Percentiles rank a stretch among this genome's conserved stretches.
Evolutionary conservation across 92 coral and sea anemone genomes (phyloP).

Genomic region (Phenganax subtilis): DNA sequence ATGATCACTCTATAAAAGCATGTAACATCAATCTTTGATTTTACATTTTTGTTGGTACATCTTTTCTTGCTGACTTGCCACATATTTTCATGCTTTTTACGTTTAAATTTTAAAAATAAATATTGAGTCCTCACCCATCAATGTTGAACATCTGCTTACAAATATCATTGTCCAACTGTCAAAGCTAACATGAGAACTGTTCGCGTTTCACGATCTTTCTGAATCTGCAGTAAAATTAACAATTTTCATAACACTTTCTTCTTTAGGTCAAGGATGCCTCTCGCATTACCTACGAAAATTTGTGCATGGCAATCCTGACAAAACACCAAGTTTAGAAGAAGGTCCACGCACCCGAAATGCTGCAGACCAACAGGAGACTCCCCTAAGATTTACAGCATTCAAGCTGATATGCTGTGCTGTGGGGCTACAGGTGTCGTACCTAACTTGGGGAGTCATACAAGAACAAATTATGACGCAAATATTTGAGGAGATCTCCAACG

Average conservation of each 20-base stretch:
- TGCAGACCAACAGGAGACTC: conserved; percentile 32
- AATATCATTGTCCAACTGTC: no score
- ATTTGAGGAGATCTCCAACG: conserved; percentile 56
- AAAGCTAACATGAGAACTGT: no score
- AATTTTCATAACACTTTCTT: background rate
- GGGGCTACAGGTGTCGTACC: conserved; percentile 81
- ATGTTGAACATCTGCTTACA: no score
- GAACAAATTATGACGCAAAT: conserved; percentile 81
- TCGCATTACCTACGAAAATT: conserved; percentile 72
- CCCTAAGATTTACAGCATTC: conserved; percentile 55
- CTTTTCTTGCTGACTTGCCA: background rate
- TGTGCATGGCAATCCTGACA: conserved; percentile 83
- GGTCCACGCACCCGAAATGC: conserved; percentile 50
- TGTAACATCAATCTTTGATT: no score
- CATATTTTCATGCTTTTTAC: background rate
- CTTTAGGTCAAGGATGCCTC: conserved; percentile 66
- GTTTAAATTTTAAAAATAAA: background rate
- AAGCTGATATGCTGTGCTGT: conserved; percentile 67
- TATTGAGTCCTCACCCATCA: no score
- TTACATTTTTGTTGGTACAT: no score
- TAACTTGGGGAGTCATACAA: conserved; percentile 94
- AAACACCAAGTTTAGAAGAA: conserved; percentile 58
- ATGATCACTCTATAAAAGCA: no score
- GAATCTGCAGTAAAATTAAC: no score
- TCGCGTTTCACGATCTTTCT: no score